phyloP scores from a whole-genome alignment of 2,888 invertebrate genomes.

The Nezara viridula region DNA sequence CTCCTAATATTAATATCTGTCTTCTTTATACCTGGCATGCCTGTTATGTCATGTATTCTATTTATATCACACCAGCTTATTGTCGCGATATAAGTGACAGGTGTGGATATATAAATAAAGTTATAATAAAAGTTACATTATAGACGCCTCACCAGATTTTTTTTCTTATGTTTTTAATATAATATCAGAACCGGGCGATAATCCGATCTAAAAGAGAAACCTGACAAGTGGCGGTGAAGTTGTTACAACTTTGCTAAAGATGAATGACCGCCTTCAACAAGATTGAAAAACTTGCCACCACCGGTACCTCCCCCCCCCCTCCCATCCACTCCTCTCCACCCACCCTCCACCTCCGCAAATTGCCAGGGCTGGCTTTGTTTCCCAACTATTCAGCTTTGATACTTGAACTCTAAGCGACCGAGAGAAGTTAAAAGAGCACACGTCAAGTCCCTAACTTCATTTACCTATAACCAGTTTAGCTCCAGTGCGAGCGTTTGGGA shows the following conservation, averaged over 20 bases:
- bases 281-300: not conserved
- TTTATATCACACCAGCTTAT: no score
- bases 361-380: not conserved
- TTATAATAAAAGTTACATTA: no score
- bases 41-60: no score
- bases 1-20: no score
- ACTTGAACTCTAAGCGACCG: not conserved
- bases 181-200: no score
- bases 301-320: not conserved
- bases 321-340: no score
- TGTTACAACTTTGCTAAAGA: not conserved
- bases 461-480: not conserved
- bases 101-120: no score
- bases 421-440: not conserved
- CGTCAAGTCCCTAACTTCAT: conserved; percentile 6
- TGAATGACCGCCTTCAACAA: not conserved
- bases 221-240: not conserved
- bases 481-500: not conserved
- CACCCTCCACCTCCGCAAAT: not conserved
- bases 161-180: no score
- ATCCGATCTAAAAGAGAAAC: not conserved
- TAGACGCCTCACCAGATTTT: no score
- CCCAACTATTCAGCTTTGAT: not conserved
- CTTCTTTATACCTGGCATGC: no score
- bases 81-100: no score